These are phyloP conservation scores for Micoletzkya japonica DNA, from an alignment of 2,888 invertebrate species.

Conservation along the genomic window DNA sequence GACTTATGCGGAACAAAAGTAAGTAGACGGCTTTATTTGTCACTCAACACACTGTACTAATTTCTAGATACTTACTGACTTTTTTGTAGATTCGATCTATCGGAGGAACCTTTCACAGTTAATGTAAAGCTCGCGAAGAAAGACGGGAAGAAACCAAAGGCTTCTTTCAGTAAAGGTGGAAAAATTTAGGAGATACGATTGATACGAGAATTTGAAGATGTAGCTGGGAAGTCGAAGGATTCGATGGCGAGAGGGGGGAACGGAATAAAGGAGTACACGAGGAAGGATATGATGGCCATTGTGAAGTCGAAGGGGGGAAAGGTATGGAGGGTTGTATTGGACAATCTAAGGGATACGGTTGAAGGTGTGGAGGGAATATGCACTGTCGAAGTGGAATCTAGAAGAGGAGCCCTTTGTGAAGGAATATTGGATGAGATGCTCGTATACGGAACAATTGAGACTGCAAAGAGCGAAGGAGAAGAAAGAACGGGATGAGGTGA, in stretches of 20 bases:
- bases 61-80: not conserved
- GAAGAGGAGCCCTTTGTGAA: conserved; percentile 46
- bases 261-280: conserved; percentile 30
- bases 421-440: conserved; percentile 37
- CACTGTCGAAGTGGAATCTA: conserved; percentile 39
- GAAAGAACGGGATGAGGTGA: conserved; percentile 31
- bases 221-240: not conserved
- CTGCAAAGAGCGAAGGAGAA: conserved; percentile 25
- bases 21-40: not conserved
- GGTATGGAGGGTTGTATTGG: not conserved
- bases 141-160: too few species aligned
- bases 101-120: conserved; percentile 8
- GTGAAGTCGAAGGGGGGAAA: not conserved
- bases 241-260: not conserved
- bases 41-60: too few species aligned
- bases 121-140: too few species aligned
- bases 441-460: conserved; percentile 36
- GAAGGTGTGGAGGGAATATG: conserved; percentile 38
- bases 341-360: not conserved
- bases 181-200: not conserved
- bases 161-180: not conserved
- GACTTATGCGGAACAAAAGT: conserved; percentile 36
- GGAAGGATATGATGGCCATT: conserved; percentile 35
- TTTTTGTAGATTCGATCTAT: not conserved
- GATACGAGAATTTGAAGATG: not conserved